Conservation (phyloP, 1,140 invertebrate genomes). For the Holotrichia oblita region DNA sequence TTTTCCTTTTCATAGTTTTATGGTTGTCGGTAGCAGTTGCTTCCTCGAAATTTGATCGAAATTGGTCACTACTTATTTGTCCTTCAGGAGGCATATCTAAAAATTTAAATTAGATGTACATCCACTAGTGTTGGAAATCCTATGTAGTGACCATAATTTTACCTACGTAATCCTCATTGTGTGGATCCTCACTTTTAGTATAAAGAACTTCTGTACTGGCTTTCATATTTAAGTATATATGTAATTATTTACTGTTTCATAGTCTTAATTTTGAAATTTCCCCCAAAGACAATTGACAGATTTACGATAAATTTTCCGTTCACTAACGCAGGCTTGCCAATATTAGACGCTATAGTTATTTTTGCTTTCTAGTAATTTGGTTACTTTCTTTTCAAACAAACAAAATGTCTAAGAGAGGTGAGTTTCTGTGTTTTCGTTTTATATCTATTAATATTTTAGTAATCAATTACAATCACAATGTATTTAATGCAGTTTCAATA, state of each 20-base stretch:
- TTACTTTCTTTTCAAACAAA: conserved; percentile 56
- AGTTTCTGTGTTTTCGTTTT: conserved; percentile 50
- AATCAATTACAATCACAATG: conserved; percentile 40
- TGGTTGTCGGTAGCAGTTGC: neutral
- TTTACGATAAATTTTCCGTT: neutral
- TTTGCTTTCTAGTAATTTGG: conserved; percentile 6
- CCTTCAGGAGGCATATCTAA: neutral
- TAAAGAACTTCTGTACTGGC: neutral
- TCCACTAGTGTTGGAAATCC: neutral
- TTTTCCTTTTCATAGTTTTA: neutral
- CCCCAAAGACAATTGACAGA: neutral
- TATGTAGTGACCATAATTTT: neutral
- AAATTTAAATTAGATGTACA: neutral
- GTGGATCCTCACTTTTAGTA: conserved; percentile 23
- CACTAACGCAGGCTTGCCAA: neutral
- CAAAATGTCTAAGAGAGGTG: conserved; percentile 71
- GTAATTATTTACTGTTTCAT: neutral
- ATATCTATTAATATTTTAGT: conserved; percentile 46
- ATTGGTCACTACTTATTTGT: neutral
- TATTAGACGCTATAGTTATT: conserved; percentile 9
- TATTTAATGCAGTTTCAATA: neutral
- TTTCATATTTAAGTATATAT: conserved; percentile 15
- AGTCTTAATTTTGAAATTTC: conserved; percentile 39
- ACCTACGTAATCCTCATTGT: conserved; percentile 25
- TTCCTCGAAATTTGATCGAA: neutral